phyloP scores from a whole-genome alignment of 1,140 invertebrate genomes.

The Drosophila repletoides region DNA sequence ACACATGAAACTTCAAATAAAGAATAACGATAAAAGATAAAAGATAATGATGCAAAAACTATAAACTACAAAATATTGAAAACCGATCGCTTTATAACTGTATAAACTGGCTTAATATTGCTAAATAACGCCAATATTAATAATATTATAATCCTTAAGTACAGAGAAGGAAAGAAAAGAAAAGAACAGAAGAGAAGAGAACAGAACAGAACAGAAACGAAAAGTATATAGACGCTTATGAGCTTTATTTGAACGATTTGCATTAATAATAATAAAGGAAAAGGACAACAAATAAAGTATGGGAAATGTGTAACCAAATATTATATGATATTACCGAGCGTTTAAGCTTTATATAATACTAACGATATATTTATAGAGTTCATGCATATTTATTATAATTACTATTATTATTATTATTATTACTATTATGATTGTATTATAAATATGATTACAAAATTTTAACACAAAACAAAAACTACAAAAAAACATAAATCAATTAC shows the following conservation, averaged over 20 bases:
- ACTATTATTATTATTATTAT: conserved; percentile 52
- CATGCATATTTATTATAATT: conserved; percentile 34
- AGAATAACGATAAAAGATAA: conserved; percentile 38
- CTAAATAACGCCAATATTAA: conserved; percentile 31
- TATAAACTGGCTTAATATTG: conserved; percentile 28
- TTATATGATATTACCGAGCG: conserved; percentile 78
- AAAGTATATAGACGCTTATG: conserved; percentile 80
- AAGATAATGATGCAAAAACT: conserved; percentile 44
- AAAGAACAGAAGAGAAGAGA: conserved; percentile 4
- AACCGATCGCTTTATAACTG: conserved; percentile 50
- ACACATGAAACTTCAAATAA: conserved; percentile 8
- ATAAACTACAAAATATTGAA: conserved; percentile 18
- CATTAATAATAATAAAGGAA: conserved; percentile 37
- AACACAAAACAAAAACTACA: conserved; percentile 9
- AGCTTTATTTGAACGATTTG: conserved; percentile 78
- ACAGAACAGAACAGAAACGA: conserved; percentile 30
- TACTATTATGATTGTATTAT: conserved; percentile 41
- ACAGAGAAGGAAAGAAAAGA: conserved; percentile 9
- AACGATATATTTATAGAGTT: conserved; percentile 59
- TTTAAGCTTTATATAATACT: conserved; percentile 77
- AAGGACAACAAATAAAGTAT: conserved; percentile 51
- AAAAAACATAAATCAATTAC: conserved; percentile 30
- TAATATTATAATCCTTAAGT: conserved; percentile 18
- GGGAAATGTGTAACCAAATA: conserved; percentile 78
- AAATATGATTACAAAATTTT: conserved; percentile 43